Conservation (phyloP, 2,888 invertebrate species). For the Gnatocerus cornutus region DNA sequence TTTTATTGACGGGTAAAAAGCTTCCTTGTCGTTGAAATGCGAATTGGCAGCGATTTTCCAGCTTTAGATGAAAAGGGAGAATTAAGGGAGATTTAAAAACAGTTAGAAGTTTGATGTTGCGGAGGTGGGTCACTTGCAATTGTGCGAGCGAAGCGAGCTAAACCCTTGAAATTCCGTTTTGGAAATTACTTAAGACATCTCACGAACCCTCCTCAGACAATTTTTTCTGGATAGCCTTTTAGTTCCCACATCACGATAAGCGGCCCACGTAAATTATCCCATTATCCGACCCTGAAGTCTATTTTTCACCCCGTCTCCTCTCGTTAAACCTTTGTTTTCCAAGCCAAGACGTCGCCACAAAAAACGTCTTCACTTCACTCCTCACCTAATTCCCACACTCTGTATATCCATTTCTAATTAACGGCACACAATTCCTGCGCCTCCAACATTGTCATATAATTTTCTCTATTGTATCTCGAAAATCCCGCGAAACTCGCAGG, state of each 20-base stretch:
- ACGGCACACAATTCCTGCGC: constrained; percentile 1
- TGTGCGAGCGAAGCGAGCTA: background rate
- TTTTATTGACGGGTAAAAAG: constrained; percentile 34
- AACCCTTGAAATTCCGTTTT: too few relatives aligned
- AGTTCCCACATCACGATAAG: too few relatives aligned
- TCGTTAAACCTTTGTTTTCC: too few relatives aligned
- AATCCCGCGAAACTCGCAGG: constrained; percentile 6
- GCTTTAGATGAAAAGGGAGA: constrained; percentile 3
- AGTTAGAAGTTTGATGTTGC: background rate
- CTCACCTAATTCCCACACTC: background rate
- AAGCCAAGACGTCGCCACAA: too few relatives aligned
- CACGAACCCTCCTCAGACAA: too few relatives aligned
- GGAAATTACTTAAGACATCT: too few relatives aligned
- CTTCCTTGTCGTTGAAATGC: constrained; percentile 11
- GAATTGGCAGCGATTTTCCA: constrained; percentile 12
- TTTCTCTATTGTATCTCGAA: background rate
- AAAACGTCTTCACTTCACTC: background rate
- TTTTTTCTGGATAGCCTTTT: too few relatives aligned
- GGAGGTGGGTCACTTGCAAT: too few relatives aligned
- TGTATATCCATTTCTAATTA: constrained; percentile 5
- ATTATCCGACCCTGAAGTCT: too few relatives aligned
- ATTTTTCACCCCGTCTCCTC: too few relatives aligned
- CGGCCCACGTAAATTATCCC: too few relatives aligned
- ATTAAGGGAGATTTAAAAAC: constrained; percentile 9
- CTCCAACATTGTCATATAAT: constrained; percentile 8